A percentile compares a stretch with the other conserved stretches of the same genome.
Conservation (phyloP, 2,797 vertebrate genomes). For the Micropoecilia bifurca region DNA sequence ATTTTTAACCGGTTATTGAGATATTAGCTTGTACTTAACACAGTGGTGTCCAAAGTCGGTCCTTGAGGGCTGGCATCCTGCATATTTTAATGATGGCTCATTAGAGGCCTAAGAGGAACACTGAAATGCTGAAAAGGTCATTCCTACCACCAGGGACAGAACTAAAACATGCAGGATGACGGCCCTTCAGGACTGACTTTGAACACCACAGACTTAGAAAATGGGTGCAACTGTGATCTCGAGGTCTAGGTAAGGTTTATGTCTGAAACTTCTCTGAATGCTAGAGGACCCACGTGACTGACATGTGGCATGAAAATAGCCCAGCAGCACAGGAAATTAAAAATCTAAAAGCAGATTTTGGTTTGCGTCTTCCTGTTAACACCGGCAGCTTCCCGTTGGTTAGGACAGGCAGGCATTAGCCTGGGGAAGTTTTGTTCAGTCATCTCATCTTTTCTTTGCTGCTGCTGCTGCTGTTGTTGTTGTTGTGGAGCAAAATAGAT, state of each 20-base stretch:
- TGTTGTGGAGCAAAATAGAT: conserved; percentile 28
- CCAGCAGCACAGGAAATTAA: conserved; percentile 52
- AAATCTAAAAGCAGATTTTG: conserved; percentile 30
- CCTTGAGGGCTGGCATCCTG: too few species aligned
- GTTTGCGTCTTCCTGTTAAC: conserved; percentile 26
- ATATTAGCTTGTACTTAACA: background rate
- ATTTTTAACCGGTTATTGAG: background rate
- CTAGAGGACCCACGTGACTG: conserved; percentile 10
- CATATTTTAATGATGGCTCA: too few species aligned
- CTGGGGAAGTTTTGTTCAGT: conserved; percentile 44
- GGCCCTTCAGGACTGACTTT: too few species aligned
- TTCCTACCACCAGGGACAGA: too few species aligned
- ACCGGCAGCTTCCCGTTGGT: conserved; percentile 12
- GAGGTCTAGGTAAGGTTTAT: background rate
- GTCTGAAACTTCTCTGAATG: background rate
- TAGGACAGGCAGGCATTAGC: conserved; percentile 20
- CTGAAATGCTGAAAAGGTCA: too few species aligned
- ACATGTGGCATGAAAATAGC: conserved; percentile 30
- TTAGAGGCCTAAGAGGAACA: too few species aligned
- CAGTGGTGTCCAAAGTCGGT: background rate
- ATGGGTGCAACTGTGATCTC: background rate
- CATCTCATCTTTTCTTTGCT: conserved; percentile 5
- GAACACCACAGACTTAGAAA: too few species aligned
- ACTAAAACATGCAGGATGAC: too few species aligned
- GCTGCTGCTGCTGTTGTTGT: background rate